Evolutionary conservation across 2,888 invertebrate species (phyloP).

Genomic region (Andrena haemorrhoa): DNA sequence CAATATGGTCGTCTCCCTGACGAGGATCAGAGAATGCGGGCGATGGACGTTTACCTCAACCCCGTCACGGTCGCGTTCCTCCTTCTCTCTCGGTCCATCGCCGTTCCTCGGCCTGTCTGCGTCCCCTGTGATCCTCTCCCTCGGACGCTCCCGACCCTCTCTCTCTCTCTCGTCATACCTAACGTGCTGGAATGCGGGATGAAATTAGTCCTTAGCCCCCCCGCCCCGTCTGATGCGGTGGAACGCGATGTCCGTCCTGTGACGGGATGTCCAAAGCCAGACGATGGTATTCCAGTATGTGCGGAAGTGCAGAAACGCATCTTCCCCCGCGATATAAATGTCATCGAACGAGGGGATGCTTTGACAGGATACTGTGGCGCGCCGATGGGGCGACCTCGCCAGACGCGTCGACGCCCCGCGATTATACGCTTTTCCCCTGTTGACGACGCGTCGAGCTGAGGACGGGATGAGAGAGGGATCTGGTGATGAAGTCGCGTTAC

Average conservation of each 20-base stretch:
- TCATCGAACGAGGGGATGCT: slow-evolving; percentile 49
- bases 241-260: slow-evolving; percentile 67
- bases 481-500: neutral
- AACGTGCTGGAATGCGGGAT: slow-evolving; percentile 69
- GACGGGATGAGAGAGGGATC: slow-evolving; percentile 13
- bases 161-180: slow-evolving; percentile 50
- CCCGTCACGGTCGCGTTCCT: slow-evolving; percentile 48
- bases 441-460: slow-evolving; percentile 9
- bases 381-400: slow-evolving; percentile 33
- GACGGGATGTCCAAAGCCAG: slow-evolving; percentile 64
- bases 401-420: slow-evolving; percentile 32
- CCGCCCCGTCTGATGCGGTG: slow-evolving; percentile 58
- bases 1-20: slow-evolving; percentile 63
- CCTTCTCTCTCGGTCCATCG: slow-evolving; percentile 12
- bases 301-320: slow-evolving; percentile 55
- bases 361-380: slow-evolving; percentile 36
- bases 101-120: slow-evolving; percentile 15
- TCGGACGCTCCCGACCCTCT: neutral
- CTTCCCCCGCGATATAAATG: slow-evolving; percentile 67
- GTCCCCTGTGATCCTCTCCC: slow-evolving; percentile 24
- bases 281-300: slow-evolving; percentile 64
- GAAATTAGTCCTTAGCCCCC: slow-evolving; percentile 72
- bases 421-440: slow-evolving; percentile 46
- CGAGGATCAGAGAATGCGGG: slow-evolving; percentile 70
- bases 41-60: slow-evolving; percentile 69